A percentile compares a stretch with the other conserved stretches of the same genome.
Evolutionary conservation across 2,113 vertebrate genomes (phyloP).

Genomic region (Cnemophilus loriae): DNA sequence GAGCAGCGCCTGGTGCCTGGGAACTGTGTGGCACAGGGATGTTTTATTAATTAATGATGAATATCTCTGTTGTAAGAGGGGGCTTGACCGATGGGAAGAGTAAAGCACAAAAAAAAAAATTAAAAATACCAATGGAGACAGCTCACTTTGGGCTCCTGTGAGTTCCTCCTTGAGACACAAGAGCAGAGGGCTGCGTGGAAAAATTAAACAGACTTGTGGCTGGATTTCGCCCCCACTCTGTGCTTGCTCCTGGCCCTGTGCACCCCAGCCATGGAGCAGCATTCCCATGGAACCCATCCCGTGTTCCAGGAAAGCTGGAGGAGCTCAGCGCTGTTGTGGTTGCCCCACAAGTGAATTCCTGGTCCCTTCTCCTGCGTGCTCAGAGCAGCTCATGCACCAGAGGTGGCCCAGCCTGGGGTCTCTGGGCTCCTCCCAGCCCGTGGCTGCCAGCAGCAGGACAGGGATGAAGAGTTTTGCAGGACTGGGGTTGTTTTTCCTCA

Average conservation of each 20-base stretch:
- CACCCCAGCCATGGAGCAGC: not conserved
- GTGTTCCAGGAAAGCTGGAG: not conserved
- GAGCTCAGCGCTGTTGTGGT: not conserved
- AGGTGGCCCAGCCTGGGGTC: not conserved
- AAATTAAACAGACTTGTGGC: not conserved
- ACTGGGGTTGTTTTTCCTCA: rapidly evolving
- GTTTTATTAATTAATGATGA: not conserved
- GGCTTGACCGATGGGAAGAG: not conserved
- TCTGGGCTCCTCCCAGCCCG: not conserved
- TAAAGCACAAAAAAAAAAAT: not conserved
- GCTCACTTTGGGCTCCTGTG: not conserved
- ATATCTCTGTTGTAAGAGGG: not conserved
- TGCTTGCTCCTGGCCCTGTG: not conserved
- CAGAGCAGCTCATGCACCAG: not conserved
- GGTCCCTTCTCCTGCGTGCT: not conserved
- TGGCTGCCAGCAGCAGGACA: not conserved
- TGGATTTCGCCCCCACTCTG: not conserved
- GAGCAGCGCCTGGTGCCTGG: not conserved
- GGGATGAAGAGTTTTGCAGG: not conserved
- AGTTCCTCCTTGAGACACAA: not conserved
- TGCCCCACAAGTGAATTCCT: rapidly evolving
- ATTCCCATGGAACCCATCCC: not conserved
- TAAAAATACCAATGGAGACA: not conserved
- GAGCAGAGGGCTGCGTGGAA: not conserved
- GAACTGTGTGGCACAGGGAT: not conserved